Percentiles rank a stretch among this genome's conserved stretches.
phyloP scores from a whole-genome alignment of 2,113 vertebrate genomes.

The Scatophagus argus region DNA sequence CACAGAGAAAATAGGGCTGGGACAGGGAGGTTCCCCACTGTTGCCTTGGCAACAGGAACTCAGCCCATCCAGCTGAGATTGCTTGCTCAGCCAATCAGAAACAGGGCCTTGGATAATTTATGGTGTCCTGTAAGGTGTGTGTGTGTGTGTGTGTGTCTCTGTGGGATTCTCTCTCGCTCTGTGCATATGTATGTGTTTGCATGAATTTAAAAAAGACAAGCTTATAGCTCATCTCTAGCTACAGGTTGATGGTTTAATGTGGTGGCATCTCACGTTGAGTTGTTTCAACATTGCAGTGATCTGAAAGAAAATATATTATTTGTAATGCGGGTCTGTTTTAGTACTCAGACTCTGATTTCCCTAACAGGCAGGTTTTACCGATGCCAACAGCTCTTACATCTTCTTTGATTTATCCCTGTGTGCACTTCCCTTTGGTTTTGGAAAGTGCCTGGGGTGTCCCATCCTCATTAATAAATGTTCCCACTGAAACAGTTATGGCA shows the following conservation, averaged over 20 bases:
- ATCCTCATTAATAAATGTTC: constrained; percentile 71
- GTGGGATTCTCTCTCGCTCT: not conserved
- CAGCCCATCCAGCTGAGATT: constrained; percentile 72
- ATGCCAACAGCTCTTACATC: constrained; percentile 41
- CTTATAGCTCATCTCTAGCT: not conserved
- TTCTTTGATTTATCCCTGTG: constrained; percentile 70
- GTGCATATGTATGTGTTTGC: constrained; percentile 11
- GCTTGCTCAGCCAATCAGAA: constrained; percentile 79
- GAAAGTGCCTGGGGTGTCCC: constrained; percentile 71
- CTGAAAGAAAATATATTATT: not conserved
- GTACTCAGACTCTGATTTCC: constrained; percentile 32
- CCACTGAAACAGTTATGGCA: constrained; percentile 52
- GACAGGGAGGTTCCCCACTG: constrained; percentile 69
- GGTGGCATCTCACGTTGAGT: not conserved
- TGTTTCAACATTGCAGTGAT: not conserved
- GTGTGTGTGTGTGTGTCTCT: constrained; percentile 22
- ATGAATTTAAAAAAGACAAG: constrained; percentile 14
- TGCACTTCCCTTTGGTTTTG: constrained; percentile 68
- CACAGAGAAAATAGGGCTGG: constrained; percentile 57
- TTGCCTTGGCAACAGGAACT: constrained; percentile 87
- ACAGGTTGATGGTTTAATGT: constrained; percentile 21
- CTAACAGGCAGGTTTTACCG: constrained; percentile 39
- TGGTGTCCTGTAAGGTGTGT: constrained; percentile 72
- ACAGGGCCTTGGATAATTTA: constrained; percentile 76
- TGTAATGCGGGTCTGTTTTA: constrained; percentile 27